Percentiles rank a stretch among this genome's conserved stretches.
These are phyloP conservation scores for Hydractinia echinata DNA, from an alignment of 30 jellyfish, hydroid and myxozoan genomes.

Conservation along the genomic window DNA sequence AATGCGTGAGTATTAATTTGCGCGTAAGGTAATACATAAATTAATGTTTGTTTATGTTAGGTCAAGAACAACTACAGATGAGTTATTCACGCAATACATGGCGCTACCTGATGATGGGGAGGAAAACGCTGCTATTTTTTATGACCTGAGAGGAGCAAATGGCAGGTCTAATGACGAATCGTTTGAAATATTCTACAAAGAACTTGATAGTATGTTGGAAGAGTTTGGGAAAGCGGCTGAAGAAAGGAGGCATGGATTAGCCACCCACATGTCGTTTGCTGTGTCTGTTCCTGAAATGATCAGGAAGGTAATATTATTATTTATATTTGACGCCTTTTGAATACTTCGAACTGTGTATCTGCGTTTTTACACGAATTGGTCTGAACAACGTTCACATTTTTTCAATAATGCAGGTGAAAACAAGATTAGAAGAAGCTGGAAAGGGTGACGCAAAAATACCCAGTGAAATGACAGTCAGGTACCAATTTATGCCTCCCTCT, in stretches of 20 bases:
- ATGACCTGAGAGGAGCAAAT: constrained; percentile 24
- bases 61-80: constrained; percentile 16
- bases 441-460: neutral
- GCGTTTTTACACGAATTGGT: neutral
- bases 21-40: neutral
- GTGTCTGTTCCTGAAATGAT: neutral
- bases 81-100: neutral
- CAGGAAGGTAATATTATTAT: neutral
- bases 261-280: neutral
- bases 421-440: neutral
- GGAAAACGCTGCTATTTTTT: constrained; percentile 28
- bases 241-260: constrained; percentile 36
- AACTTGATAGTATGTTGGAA: constrained; percentile 26
- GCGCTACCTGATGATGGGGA: constrained; percentile 20
- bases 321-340: neutral
- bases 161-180: constrained; percentile 27
- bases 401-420: neutral
- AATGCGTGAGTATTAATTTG: neutral
- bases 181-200: constrained; percentile 10
- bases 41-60: neutral
- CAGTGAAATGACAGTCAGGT: constrained; percentile 9
- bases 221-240: constrained; percentile 44
- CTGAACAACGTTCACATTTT: neutral
- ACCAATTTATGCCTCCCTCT: neutral
- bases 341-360: neutral